Base-by-base conservation (phyloP, 2,888 invertebrate genomes). In the Pegoplata infirma region DNA sequence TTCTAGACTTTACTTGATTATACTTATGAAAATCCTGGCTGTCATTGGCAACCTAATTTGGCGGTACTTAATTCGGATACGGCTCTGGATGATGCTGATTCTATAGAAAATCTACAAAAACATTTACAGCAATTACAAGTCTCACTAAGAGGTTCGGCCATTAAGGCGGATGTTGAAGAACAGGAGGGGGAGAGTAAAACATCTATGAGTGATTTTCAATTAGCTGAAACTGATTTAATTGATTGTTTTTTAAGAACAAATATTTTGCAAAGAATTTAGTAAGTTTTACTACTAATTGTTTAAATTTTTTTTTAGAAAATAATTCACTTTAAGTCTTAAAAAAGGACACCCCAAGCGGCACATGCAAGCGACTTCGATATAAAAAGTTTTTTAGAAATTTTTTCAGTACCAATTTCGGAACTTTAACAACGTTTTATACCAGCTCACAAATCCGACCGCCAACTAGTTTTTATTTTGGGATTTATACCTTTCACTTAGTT, bases 121-220 rank as follows among this genome's bases (percentile, higher is more conserved):
- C 91, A 91, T 36, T 91, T 92, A 71, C 89, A 91, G 49, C 90
- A 88, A 16, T 59, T 89, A 36, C 83, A 82, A 66, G 47, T 82
- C n/a, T 72, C 56, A 17, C 40, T 76, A 6, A 82, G 82, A 23
- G 72, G 81, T 0, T 79, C 82, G 3, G 17, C 72, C 6, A 82
- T 88, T n/a, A 82, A 75, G 6, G 83, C 86, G 0, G 86, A 87
- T 73, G 77, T 89, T 3, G 81, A 88, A 12, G 89, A 88, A 19
- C 82, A 83, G 32, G 88, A 89, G 72, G 87, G 89, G 0, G 89
- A 88, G 8, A 91, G 92, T 81, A 91, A 92, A 66, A 90, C 90
- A 66, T 94, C 94, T 74, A 91, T 96, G 81, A 96, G 96, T 85
- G 98, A 98, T 90, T 94, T 94, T 85, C 95, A 97, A 88, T 89